Percentiles rank a stretch among this genome's conserved stretches.
Evolutionary conservation across 2,797 vertebrate species (phyloP).

Genomic region (Clamator glandarius): DNA sequence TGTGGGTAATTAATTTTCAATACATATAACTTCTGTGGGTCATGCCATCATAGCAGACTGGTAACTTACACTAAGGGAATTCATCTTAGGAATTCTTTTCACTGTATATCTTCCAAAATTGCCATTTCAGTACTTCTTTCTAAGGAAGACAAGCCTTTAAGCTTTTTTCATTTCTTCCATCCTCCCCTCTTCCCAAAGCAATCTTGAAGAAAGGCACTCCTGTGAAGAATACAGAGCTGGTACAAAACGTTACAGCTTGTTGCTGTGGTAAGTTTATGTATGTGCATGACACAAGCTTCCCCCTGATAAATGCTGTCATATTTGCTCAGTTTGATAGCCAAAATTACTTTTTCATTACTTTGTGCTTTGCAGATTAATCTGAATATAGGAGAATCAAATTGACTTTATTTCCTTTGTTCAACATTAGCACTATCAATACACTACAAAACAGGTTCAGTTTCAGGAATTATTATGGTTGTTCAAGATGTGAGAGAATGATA

Average conservation of each 20-base stretch:
- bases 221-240: neutral
- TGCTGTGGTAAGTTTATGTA: constrained; percentile 44
- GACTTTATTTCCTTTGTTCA: constrained; percentile 59
- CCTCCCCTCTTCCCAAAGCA: neutral
- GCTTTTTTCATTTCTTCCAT: neutral
- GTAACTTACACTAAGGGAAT: neutral
- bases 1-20: neutral
- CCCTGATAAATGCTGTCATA: constrained; percentile 39
- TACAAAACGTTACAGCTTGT: neutral
- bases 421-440: constrained; percentile 7
- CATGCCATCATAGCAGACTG: neutral
- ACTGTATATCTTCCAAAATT: neutral
- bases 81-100: neutral
- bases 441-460: constrained; percentile 11
- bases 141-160: neutral
- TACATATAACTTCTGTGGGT: neutral
- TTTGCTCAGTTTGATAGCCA: constrained; percentile 59
- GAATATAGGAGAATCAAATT: constrained; percentile 60
- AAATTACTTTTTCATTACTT: constrained; percentile 66
- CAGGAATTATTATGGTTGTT: constrained; percentile 10
- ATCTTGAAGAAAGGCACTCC: neutral
- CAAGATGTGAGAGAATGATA: constrained; percentile 36
- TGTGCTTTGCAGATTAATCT: constrained; percentile 47
- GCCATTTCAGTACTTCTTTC: neutral
- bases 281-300: neutral